Base-by-base conservation (phyloP, 2,113 vertebrate species). In the Zingel zingel region DNA sequence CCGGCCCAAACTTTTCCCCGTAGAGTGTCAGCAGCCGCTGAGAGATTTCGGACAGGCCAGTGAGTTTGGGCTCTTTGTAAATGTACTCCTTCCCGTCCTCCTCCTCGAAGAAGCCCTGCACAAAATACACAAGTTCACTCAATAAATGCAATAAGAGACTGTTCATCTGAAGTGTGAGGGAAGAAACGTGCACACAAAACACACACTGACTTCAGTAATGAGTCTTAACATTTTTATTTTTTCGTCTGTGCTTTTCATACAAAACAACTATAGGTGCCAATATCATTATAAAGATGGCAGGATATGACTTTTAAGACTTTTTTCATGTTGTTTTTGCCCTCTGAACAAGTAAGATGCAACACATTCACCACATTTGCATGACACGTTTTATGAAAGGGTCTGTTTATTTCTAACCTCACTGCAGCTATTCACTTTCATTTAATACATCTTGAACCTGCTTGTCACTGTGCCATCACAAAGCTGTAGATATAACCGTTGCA, bases 21-120 rank as follows among this genome's bases (percentile, higher is more conserved):
- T 99, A 99, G 65, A 99, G 97, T 39, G 95, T 95, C 63, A 97
- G 92, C 53, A 99, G 96, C 62, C 98, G 96, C 83, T 97, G 96
- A 30, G 98, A 99, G 93, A 99, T 99, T 86, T 99, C 98, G 0
- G 98, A 98, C 36, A 99, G 96, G 27, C 97, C 96, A 0, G 98
- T 99, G 70, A 99, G 95, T 86, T 99, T 99, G 57, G 98, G 98
- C 33, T 99, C 98, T 88, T 99, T 99, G 94, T 99, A 99, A 81
- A 99, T 96, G 43, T 99, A 99, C 67, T 99, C 98, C 77, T 98
- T 99, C 39, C 98, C 97, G 62, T 99, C 98, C 84, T 99, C 98
- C 83, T 99, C 98, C 94, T 99, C 98, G 82, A 99, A 99, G 93
- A 97, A 99, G 0, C 96, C 93, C 98, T 99, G 85, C 13, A 54